phyloP scores from a whole-genome alignment of 2,797 vertebrate genomes.

The Holocentrus rufus region DNA sequence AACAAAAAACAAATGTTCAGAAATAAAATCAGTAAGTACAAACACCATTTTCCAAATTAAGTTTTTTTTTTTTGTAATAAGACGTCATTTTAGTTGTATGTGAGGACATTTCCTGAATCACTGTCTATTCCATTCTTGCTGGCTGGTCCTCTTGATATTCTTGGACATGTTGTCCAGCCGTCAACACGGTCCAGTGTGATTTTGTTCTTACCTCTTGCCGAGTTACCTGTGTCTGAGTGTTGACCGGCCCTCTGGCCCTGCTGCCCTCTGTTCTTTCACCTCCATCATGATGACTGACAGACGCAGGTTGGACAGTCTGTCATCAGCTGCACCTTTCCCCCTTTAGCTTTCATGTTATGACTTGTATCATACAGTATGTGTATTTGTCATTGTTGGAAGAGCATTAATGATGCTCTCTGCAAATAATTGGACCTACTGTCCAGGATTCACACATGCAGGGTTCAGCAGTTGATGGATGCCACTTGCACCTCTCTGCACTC shows the following conservation, averaged over 20 bases:
- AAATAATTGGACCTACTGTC: not conserved
- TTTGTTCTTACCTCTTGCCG: not conserved
- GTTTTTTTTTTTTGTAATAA: too few relatives aligned
- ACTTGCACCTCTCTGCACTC: too few relatives aligned
- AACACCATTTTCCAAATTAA: too few relatives aligned
- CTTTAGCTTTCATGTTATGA: not conserved
- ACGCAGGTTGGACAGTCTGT: not conserved
- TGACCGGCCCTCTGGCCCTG: not conserved
- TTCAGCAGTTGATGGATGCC: too few relatives aligned
- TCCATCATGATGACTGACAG: not conserved
- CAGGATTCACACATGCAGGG: too few relatives aligned
- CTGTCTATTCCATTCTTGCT: too few relatives aligned
- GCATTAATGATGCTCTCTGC: slow-evolving; percentile 5
- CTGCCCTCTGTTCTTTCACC: not conserved
- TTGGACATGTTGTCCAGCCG: too few relatives aligned
- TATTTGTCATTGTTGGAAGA: not conserved
- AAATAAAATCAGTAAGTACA: not conserved
- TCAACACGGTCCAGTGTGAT: too few relatives aligned
- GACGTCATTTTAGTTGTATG: too few relatives aligned
- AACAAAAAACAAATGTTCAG: not conserved
- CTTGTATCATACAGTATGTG: not conserved
- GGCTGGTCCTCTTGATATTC: too few relatives aligned
- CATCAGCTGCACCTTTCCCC: not conserved
- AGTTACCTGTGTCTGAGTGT: not conserved
- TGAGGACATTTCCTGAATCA: too few relatives aligned